phyloP scores from a whole-genome alignment of 2,113 vertebrate genomes.

The Chauna torquata region DNA sequence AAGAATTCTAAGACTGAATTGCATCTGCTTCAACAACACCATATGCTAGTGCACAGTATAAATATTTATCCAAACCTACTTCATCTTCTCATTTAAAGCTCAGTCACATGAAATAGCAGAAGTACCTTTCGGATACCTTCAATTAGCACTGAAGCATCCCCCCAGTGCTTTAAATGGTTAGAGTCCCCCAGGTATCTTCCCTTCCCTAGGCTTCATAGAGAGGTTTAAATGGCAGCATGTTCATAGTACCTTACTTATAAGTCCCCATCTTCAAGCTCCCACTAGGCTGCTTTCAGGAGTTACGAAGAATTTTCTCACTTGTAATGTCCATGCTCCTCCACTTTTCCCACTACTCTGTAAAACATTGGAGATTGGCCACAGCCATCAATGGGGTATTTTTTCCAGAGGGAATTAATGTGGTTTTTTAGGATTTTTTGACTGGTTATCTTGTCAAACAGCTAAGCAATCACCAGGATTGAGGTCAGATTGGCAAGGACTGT shows the following conservation, averaged over 20 bases:
- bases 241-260: background rate
- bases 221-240: background rate
- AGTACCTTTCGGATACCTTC: background rate
- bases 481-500: background rate
- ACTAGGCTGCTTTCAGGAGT: background rate
- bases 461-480: background rate
- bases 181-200: background rate
- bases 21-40: constrained; percentile 56
- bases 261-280: background rate
- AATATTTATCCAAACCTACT: constrained; percentile 60
- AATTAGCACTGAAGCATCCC: background rate
- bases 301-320: background rate
- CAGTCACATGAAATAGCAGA: background rate
- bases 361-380: background rate
- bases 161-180: background rate
- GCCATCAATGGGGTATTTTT: background rate
- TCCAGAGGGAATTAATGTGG: background rate
- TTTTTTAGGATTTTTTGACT: background rate
- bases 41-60: constrained; percentile 48
- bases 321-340: background rate
- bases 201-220: background rate
- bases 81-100: constrained; percentile 40
- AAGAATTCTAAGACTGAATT: constrained; percentile 34
- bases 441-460: background rate
- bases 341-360: background rate